phyloP scores from a whole-genome alignment of 2,797 vertebrate species.

The Chaunax sp. region DNA sequence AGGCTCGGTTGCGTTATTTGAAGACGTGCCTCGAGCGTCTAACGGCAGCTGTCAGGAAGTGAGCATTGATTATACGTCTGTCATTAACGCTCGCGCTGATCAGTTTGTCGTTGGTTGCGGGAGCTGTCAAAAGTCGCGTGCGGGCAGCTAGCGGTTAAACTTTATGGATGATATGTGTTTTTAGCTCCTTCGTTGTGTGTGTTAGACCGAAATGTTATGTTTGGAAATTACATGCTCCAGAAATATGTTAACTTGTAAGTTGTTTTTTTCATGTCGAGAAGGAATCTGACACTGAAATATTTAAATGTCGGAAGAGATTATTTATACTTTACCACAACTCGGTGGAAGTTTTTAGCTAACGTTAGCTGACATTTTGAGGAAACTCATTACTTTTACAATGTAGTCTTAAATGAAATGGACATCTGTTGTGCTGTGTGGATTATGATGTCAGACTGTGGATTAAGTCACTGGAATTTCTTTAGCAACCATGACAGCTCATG shows the following conservation, averaged over 20 bases:
- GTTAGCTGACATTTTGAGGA: slow-evolving; percentile 39
- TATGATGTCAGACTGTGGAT: slow-evolving; percentile 73
- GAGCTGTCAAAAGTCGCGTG: slow-evolving; percentile 79
- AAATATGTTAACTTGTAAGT: slow-evolving; percentile 44
- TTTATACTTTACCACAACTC: slow-evolving; percentile 54
- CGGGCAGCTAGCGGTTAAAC: slow-evolving; percentile 58
- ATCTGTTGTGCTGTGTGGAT: slow-evolving; percentile 68
- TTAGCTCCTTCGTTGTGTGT: slow-evolving; percentile 1
- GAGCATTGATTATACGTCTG: slow-evolving; percentile 67
- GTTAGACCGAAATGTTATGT: not conserved
- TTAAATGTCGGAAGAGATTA: not conserved
- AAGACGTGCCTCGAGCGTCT: slow-evolving; percentile 54
- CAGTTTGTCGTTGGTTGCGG: slow-evolving; percentile 54
- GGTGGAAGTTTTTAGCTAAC: slow-evolving; percentile 60
- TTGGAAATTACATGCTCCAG: slow-evolving; percentile 14
- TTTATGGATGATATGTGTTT: slow-evolving; percentile 29
- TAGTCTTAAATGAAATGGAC: slow-evolving; percentile 36
- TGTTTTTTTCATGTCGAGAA: slow-evolving; percentile 9
- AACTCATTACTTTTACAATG: slow-evolving; percentile 43
- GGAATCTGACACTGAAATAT: slow-evolving; percentile 33
- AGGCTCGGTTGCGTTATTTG: slow-evolving; percentile 35
- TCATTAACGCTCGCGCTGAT: slow-evolving; percentile 65
- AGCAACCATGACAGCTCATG: slow-evolving; percentile 73
- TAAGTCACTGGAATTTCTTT: slow-evolving; percentile 71
- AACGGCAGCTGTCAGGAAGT: slow-evolving; percentile 84